Evolutionary conservation across 2,888 invertebrate species (phyloP), one percentile per base, ranked within the genome.

Genomic region (Argyresthia albistria): DNA sequence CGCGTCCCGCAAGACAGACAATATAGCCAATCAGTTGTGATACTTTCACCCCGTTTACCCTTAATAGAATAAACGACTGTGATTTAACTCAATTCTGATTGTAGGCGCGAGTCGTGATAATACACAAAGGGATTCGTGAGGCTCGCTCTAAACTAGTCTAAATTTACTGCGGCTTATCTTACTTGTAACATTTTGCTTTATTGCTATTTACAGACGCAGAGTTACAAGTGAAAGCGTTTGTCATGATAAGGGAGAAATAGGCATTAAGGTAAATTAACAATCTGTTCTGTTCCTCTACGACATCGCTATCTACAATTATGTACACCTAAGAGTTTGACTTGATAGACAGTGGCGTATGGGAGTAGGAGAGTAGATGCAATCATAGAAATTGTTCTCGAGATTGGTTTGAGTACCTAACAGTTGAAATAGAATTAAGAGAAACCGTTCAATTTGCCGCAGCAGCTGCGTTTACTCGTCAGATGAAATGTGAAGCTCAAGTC

Each of bases 51-150:
- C 66, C 55, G 66, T 71, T 72, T 69, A 73, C 72, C 70, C 70
- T 73, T 80, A 80, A 83, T 76, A 73, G 73, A 78, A 77, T 78
- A 78, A 25, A 80, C 75, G 25, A 43, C 39, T 36, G 15, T 36
- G 51, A 51, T 43, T 51, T 51, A 75, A 76, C 66, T 63, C 69
- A 66, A 70, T 76, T 68, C 15, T 35, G 51, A 80, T 83, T 81
- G 79, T 83, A 76, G 66, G 67, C 71, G 67, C 66, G 62, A 61
- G 76, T 83, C 83, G 84, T 86, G 84, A 83, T 80, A 75, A 75
- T 76, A 74, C 76, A 73, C 70, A 73, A 74, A 68, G 72, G 78
- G 76, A 71, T 67, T 84, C 86, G 84, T 86, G 84, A 84, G 80
- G 74, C 66, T 76, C 69, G 71, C 76, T 75, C 78, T 69, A 73